phyloP scores from a whole-genome alignment of 1,140 invertebrate species.

The Drosophila miranda region DNA sequence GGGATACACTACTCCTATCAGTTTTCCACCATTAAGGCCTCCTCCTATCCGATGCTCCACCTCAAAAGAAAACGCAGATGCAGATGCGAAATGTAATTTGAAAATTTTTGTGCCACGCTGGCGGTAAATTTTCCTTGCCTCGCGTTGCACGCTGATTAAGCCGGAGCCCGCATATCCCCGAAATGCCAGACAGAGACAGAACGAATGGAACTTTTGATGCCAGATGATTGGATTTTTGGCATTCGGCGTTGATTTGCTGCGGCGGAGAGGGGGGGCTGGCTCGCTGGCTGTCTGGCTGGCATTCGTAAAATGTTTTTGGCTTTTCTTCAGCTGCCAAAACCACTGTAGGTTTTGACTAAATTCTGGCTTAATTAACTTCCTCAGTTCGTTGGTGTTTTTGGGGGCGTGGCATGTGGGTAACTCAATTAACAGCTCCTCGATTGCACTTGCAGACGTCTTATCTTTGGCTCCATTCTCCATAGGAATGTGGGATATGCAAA shows the following conservation, averaged over 20 bases:
- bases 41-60: too few relatives aligned
- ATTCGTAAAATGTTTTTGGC: slow-evolving; percentile 20
- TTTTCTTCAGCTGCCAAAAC: not conserved
- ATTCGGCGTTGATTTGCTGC: slow-evolving; percentile 35
- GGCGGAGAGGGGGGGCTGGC: not conserved
- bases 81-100: slow-evolving; percentile 57
- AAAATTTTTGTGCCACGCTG: slow-evolving; percentile 57
- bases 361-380: slow-evolving; percentile 52
- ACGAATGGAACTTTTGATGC: slow-evolving; percentile 22
- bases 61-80: too few relatives aligned
- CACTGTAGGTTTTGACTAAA: slow-evolving; percentile 4
- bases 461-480: too few relatives aligned
- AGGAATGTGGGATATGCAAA: too few relatives aligned
- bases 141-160: slow-evolving; percentile 36
- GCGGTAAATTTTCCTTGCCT: slow-evolving; percentile 33
- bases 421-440: slow-evolving; percentile 21
- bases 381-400: slow-evolving; percentile 9
- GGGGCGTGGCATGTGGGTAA: not conserved
- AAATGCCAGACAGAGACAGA: slow-evolving; percentile 3
- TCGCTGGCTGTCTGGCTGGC: not conserved
- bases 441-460: too few relatives aligned
- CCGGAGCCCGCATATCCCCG: slow-evolving; percentile 22
- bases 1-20: too few relatives aligned
- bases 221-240: slow-evolving; percentile 40
- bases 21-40: not conserved